Base-by-base conservation (phyloP, 92 coral and sea anemone genomes). In the Isaurus tuberculatus region DNA sequence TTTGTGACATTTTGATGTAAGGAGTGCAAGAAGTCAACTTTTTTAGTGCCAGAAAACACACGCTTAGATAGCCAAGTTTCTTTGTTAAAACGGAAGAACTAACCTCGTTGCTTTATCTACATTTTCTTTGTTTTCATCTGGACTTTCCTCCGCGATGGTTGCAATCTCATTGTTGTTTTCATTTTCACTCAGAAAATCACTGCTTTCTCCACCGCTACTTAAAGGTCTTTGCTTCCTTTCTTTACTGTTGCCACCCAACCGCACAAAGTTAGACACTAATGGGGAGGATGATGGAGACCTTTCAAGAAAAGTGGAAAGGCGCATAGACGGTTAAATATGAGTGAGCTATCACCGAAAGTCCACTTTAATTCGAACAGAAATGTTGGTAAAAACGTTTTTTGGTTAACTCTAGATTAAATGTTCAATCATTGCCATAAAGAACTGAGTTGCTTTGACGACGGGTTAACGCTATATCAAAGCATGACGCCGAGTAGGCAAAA, bases 71-170 rank as follows among this genome's bases (percentile, higher is more conserved):
- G n/a, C n/a, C n/a, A n/a, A n/a, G n/a, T n/a, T n/a, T n/a, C n/a
- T n/a, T n/a, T n/a, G 63, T 8, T 55, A 55, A 55, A 40, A 40
- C 7, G 5, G 13, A 36, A 58, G 11, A 23, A 20, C 91, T 87
- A 63, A 93, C 98, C 92, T 88, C 8, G 91, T 17, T 11, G 91
- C 71, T 73, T 91, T 93, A 75, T 69, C 84, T 7, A 84, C 86
- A 16, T 86, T 72, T 42, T 72, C 83, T 23, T 70, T 70, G 65
- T 74, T 81, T 46, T 80, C 89, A 48, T 25, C 63, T 20, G 87
- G 91, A 70, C 77, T 84, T 66, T 93, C 98, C 42, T 93, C 98
- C 17, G 82, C 73, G 23, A 93, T 93, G 28, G 91, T 87, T 15
- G 86, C 65, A 29, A 88, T 86, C 64, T 93, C 98, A 30, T 80